Evolutionary conservation across 2,797 vertebrate species (phyloP).

Genomic region (Galaxias olidus): DNA sequence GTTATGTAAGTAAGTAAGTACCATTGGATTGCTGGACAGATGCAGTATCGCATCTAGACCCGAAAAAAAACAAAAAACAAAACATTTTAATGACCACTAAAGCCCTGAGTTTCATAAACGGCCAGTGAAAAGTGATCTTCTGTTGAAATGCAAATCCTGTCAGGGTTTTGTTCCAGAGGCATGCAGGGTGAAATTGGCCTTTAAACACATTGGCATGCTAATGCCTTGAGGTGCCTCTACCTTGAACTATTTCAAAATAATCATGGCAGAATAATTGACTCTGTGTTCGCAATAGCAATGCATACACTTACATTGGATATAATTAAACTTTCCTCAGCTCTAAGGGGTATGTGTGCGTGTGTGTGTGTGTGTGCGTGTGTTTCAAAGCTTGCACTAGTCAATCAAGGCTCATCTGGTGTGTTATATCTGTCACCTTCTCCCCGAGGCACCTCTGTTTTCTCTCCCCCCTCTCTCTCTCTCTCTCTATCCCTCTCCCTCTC

Average conservation of each 20-base stretch:
- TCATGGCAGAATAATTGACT: constrained; percentile 64
- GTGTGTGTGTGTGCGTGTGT: neutral
- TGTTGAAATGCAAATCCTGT: constrained; percentile 69
- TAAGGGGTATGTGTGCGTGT: constrained; percentile 26
- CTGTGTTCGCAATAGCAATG: constrained; percentile 54
- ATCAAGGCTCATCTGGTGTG: constrained; percentile 34
- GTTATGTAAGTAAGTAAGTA: too few species aligned
- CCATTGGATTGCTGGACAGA: too few species aligned
- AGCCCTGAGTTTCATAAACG: constrained; percentile 58
- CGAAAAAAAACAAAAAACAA: too few species aligned
- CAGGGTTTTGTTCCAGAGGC: constrained; percentile 71
- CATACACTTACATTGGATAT: constrained; percentile 60
- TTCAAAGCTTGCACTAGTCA: constrained; percentile 32
- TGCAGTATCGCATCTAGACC: too few species aligned
- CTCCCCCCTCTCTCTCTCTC: constrained; percentile 38
- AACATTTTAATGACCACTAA: constrained; percentile 23
- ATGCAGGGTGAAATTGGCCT: constrained; percentile 76
- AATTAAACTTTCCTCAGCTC: constrained; percentile 49
- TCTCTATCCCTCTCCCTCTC: constrained; percentile 30
- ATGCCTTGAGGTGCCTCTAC: constrained; percentile 66
- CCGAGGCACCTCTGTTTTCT: constrained; percentile 38
- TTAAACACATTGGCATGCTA: constrained; percentile 72
- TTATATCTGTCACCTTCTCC: constrained; percentile 40
- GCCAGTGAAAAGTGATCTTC: constrained; percentile 67
- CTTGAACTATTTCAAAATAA: constrained; percentile 61